Evolutionary conservation across 2,888 invertebrate genomes (phyloP), one percentile per base, ranked within the genome.

Genomic region (Melieria picta): DNA sequence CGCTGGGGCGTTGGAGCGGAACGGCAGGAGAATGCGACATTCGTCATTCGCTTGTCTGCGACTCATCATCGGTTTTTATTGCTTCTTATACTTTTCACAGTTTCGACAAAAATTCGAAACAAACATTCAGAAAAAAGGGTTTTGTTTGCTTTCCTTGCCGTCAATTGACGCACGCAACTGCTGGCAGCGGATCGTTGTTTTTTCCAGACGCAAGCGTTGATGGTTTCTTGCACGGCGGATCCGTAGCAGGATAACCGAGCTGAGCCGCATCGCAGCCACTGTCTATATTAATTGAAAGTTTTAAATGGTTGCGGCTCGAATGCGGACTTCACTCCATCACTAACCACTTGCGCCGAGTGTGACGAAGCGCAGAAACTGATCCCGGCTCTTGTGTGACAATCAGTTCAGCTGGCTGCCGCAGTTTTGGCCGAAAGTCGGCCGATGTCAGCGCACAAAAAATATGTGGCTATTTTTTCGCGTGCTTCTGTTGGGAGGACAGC

Each of bases 11-110:
- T 30, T 16, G 68, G 10, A 52, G 45, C n/a, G 52, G 7, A 52
- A 16, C 42, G 47, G 71, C 55, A 69, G 46, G 72, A 71, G 75
- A 74, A 77, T 76, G 80, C 79, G 83, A 80, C 81, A 83, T 83
- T 82, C 83, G 82, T 83, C 83, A 83, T 82, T 80, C 83, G 83
- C 80, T 81, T 83, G 82, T 82, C 82, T 78, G 74, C 55, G 66
- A 73, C 77, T 76, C 77, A 75, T 77, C 75, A 77, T 79, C 76
- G 77, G 79, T 80, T 75, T 77, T 73, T 77, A 74, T 74, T 69
- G 76, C 74, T 75, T 72, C 65, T 72, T 69, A 71, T 50, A 67
- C 57, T 70, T 72, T 76, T 75, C 65, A 75, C 75, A 74, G 73
- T 76, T 77, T 78, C 74, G n/a, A 30, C 47, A 43, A 16, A 10